Conservation (phyloP, 1,140 invertebrate genomes). For the Microplitis demolitor region DNA sequence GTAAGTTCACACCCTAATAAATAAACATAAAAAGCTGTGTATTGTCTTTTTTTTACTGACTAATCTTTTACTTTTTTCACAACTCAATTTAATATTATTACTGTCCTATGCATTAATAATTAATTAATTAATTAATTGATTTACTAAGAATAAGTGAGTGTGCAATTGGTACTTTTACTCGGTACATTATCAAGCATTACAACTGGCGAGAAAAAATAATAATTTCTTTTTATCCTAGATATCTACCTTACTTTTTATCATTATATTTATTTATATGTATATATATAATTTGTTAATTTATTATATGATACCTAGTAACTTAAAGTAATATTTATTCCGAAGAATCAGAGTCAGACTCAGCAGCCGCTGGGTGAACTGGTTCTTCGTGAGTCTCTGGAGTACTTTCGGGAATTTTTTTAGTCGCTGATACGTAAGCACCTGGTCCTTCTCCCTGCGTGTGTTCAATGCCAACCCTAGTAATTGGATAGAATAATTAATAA, state of each 20-base stretch:
- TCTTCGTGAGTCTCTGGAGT: constrained; percentile 44
- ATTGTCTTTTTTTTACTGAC: constrained; percentile 47
- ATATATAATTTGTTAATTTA: constrained; percentile 3
- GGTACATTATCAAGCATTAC: neutral
- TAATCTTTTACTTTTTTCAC: constrained; percentile 18
- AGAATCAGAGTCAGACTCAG: constrained; percentile 53
- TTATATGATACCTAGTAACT: neutral
- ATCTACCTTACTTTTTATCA: neutral
- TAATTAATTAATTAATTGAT: no score
- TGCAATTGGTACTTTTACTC: no score
- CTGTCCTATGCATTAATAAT: no score
- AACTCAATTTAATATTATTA: no score
- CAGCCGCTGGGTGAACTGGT: constrained; percentile 32
- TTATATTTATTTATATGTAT: neutral
- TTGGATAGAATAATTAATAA: neutral
- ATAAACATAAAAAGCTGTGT: constrained; percentile 45
- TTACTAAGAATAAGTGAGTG: neutral
- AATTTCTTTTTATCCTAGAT: neutral
- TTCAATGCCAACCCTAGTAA: constrained; percentile 79
- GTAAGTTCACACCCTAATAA: neutral
- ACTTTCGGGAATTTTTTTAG: constrained; percentile 51
- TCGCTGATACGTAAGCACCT: constrained; percentile 77
- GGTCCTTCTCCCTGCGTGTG: constrained; percentile 78
- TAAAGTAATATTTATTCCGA: constrained; percentile 41
- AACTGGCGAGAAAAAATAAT: no score